Evolutionary conservation across 2,113 vertebrate genomes (phyloP), one percentile per base, ranked within the genome.

Genomic region (Chunga burmeisteri): DNA sequence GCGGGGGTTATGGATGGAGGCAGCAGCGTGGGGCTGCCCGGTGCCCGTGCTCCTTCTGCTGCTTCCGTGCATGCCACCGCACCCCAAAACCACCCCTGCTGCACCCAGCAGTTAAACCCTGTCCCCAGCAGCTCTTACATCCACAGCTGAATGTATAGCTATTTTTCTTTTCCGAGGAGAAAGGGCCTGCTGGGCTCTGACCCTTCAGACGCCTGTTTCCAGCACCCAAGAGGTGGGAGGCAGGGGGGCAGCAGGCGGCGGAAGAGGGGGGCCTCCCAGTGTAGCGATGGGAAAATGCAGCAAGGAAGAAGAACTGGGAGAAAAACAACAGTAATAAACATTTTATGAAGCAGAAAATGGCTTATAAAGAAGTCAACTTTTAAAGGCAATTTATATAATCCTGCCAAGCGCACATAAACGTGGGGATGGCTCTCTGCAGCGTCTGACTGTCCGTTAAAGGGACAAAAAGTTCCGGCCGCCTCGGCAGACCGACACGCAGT

Each of bases 291-390:
- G 77, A 91, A 95, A 96, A 94, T 25, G 79, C 79, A 81, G 59
- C 0, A 15, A 88, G 50, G 85, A 93, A 92, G 89, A 83, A 88
- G 91, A 68, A 94, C 63, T 59, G 86, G 72, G 91, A 95, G 91
- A 97, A 93, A 97, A 97, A 92, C 95, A 97, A 97, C 75, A 96
- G 94, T 95, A 94, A 97, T 97, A 97, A 95, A 96, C 94, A 90
- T 92, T 97, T 97, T 96, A 96, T 96, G 97, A 96, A 97, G 96
- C 97, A 97, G 95, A 98, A 97, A 97, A 97, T 92, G 96, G 95
- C 86, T 97, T 95, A 97, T 97, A 96, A 97, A 97, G 96, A 97
- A 97, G 97, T 97, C 94, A 97, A 93, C 94, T 97, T 98, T 94
- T 95, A 95, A 97, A 97, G 94, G 95, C 94, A 96, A 96, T 96